Conservation (phyloP, 2,888 invertebrate genomes). For the Apeira syringaria region DNA sequence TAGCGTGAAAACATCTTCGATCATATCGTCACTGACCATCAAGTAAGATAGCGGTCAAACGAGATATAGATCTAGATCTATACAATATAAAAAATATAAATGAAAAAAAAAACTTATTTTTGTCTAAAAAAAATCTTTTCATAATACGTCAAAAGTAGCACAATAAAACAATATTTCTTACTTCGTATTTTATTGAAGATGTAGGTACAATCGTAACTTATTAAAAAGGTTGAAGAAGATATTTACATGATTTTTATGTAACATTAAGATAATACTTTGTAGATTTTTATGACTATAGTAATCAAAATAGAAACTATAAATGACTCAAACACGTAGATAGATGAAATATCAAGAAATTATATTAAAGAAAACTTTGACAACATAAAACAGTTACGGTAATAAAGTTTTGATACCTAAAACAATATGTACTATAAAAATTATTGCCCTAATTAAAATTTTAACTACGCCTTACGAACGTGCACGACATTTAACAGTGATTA, state of each 20-base stretch:
- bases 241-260: conserved; percentile 73
- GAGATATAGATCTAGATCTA: too few relatives aligned
- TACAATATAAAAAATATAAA: too few relatives aligned
- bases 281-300: conserved; percentile 40
- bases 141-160: conserved; percentile 2
- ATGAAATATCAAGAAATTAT: conserved; percentile 8
- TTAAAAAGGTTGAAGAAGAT: conserved; percentile 73
- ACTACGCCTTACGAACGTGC: conserved; percentile 74
- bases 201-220: conserved; percentile 74
- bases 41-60: too few relatives aligned
- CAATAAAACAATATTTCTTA: conserved; percentile 37
- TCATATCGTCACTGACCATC: too few relatives aligned
- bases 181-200: conserved; percentile 75
- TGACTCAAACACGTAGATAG: conserved; percentile 8
- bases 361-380: too few relatives aligned
- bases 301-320: conserved; percentile 25
- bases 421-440: conserved; percentile 70
- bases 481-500: conserved; percentile 83
- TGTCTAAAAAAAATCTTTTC: too few relatives aligned
- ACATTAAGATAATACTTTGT: conserved; percentile 65
- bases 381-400: conserved; percentile 22
- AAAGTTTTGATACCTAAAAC: conserved; percentile 23
- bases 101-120: too few relatives aligned
- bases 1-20: too few relatives aligned
- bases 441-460: conserved; percentile 68